These are phyloP conservation scores for Triops cancriformis DNA, from an alignment of 1,140 invertebrate genomes.

Conservation along the genomic window DNA sequence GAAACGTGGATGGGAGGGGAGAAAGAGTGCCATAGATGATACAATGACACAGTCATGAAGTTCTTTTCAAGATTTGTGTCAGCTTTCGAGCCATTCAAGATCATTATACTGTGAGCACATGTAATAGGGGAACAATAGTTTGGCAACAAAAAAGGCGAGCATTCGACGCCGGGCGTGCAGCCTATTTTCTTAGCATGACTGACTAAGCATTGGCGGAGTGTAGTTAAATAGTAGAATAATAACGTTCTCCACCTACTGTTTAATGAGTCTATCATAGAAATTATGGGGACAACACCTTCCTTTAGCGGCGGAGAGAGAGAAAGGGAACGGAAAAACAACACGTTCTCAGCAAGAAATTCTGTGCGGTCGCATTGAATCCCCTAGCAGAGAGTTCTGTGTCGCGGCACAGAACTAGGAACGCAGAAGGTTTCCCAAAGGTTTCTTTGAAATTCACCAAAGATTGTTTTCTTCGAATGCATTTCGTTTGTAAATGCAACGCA, in stretches of 20 bases:
- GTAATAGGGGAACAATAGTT: background rate
- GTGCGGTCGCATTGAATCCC: too few species aligned
- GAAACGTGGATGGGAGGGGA: too few species aligned
- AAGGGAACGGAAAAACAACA: background rate
- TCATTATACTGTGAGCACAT: background rate
- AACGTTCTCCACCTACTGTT: background rate
- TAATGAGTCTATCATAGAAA: background rate
- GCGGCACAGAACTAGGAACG: too few species aligned
- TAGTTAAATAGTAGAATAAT: background rate
- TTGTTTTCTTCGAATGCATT: too few species aligned
- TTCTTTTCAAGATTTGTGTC: background rate
- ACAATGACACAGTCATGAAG: background rate
- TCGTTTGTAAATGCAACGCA: too few species aligned
- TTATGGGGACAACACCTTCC: background rate
- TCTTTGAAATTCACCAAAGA: too few species aligned
- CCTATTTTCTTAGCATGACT: background rate
- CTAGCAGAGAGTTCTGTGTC: too few species aligned
- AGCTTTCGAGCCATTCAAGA: background rate
- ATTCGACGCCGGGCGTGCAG: background rate
- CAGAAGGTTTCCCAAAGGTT: too few species aligned
- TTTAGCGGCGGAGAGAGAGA: background rate
- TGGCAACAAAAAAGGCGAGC: background rate
- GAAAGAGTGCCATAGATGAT: too few species aligned
- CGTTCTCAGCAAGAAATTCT: too few species aligned
- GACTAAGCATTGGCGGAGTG: background rate